phyloP scores from a whole-genome alignment of 2,797 vertebrate genomes.

The Danio jaintianensis region DNA sequence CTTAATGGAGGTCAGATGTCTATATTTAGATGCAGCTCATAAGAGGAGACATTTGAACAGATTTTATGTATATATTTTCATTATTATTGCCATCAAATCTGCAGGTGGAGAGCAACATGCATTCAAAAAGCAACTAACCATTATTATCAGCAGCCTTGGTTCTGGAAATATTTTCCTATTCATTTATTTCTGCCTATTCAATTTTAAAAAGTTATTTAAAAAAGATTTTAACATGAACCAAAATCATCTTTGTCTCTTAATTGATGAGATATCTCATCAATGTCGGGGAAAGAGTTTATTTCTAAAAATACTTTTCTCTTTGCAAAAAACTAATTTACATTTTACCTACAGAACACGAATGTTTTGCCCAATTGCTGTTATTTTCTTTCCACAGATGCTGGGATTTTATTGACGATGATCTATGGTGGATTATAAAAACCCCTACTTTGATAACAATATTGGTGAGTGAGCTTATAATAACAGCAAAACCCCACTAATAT shows the following conservation, averaged over 20 bases:
- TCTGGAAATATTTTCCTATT: neutral
- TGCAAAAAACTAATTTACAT: neutral
- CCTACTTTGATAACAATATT: slow-evolving; percentile 76
- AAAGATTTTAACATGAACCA: neutral
- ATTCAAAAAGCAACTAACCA: neutral
- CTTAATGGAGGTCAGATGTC: slow-evolving; percentile 37
- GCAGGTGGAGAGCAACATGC: neutral
- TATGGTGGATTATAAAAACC: slow-evolving; percentile 82
- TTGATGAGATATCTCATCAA: too few relatives aligned
- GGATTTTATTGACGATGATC: slow-evolving; percentile 74
- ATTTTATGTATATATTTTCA: neutral
- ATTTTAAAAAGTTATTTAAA: slow-evolving; percentile 16
- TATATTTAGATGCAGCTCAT: slow-evolving; percentile 39
- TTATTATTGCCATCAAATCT: neutral
- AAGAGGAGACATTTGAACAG: neutral
- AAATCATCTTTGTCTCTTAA: neutral
- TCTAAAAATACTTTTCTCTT: neutral
- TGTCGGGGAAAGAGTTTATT: too few relatives aligned
- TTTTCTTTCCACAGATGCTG: slow-evolving; percentile 74
- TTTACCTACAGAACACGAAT: neutral
- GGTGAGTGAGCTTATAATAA: slow-evolving; percentile 66
- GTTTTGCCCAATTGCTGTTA: neutral
- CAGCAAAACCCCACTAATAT: neutral
- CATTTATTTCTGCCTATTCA: too few relatives aligned
- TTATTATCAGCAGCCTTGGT: neutral